Base-by-base conservation (phyloP, 2,888 invertebrate genomes). In the Lathronympha strigana region DNA sequence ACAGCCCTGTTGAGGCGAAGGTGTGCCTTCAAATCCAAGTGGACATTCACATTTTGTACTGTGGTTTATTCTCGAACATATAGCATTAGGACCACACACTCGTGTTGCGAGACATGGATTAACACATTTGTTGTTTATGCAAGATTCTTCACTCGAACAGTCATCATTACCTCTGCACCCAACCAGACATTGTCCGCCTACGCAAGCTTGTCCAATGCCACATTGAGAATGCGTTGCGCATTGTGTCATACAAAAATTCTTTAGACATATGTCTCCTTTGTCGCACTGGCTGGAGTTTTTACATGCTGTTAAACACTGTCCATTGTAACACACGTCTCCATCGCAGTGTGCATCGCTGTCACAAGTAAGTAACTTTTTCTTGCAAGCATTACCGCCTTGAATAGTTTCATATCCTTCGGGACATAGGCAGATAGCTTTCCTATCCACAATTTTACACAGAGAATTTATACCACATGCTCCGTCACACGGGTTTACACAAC, bases 1-100 rank as follows among this genome's bases (percentile, higher is more conserved):
- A 79, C 98, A 98, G 4, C 97, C 97, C 86, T 97, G 97, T 80
- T 97, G 95, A 0, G 98, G 95, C 15, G 95, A 95, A 15, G 97
- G 97, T 78, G 96, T 96, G 1, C 97, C 97, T 83, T 96, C 95
- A 80, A 98, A 98, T 33, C 97, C 97, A 57, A 94, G 91, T 0
- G 97, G 97, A 76, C 98, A 97, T 68, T 94, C 94, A 80, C 98
- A 98, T 58, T 93, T 93, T 0, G 95, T 95, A 50, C 93, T 93
- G 77, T 97, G 97, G 78, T 96, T 94, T 31, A 94, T 87, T 80
- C 95, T 95, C 55, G 94, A 94, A 81, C 97, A 98, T 25, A 96
- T 91, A 0, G 97, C 96, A 82, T 98, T 98, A 0, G 97, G 95
- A 8, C 97, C 97, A 78, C 97, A 97, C 11, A 95, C 94, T 70